Base-by-base conservation (phyloP, 2,888 invertebrate genomes). In the Lordiphosa fenestrarum region DNA sequence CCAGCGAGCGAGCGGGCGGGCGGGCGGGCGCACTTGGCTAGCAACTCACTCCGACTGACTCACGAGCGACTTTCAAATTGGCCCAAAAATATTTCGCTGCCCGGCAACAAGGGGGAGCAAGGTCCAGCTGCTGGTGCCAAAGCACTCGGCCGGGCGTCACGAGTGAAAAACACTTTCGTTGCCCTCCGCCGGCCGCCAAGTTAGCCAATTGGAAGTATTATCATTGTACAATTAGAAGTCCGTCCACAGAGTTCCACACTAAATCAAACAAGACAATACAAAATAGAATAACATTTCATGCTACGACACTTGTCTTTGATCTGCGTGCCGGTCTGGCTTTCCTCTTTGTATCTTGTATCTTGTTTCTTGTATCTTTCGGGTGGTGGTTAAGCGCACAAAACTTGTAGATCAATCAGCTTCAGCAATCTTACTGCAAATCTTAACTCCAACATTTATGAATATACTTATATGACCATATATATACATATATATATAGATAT, bases 41-140 rank as follows among this genome's bases (percentile, higher is more conserved):
- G 35, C 59, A 39, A 46, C 62, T 52, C 56, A 41, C 63, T 78
- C 25, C 9, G 30, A 30, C 30, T 30, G 78, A 78, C 69, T 82
- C 83, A 78, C 60, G 58, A 63, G 56, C 69, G 61, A 80, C 78
- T 78, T 78, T 78, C 82, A 78, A 78, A 82, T 75, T 76, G 66
- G 69, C 58, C 61, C 63, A 60, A 71, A 76, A 71, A 76, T 54
- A 15, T 15, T 15, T 13, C 23, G 76, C 69, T 64, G 69, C 75
- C 71, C 56, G 80, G 75, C 80, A 76, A 76, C 75, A 76, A 80
- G 44, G 44, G 15, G 35, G 47, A 49, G 52, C n/a, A n/a, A n/a
- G 53, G 47, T 69, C 42, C 63, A 60, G 48, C 47, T 65, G 53
- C 55, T 5, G 25, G 15, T n/a, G n/a, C 23, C 4, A 19, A 19